Base-by-base conservation (phyloP, 2,888 invertebrate species). In the Incurvaria masculella region DNA sequence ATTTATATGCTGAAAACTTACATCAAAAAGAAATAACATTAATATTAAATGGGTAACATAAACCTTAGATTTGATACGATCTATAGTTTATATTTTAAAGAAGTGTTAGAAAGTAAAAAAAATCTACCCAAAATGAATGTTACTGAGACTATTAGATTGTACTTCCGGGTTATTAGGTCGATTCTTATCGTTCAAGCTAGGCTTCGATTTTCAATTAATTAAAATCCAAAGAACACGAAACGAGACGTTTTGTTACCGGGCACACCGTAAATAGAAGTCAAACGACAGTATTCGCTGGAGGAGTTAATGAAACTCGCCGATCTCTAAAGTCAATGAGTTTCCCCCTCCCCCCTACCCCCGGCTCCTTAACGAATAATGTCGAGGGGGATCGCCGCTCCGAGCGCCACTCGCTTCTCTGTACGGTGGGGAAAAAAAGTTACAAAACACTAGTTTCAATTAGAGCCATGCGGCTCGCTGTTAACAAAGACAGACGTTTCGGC, bases 281-380 rank as follows among this genome's bases (percentile, higher is more conserved):
- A 70, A 68, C 66, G 68, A 65, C 59, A 68, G 66, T 66, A 72
- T 71, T 72, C 69, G 73, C 72, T 65, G 70, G 67, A 68, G 73
- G 72, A 75, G 69, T 72, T 75, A 74, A 75, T 76, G 73, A 73
- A 74, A 70, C 63, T 69, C 64, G 57, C 14, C 33, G 68, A 39
- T 33, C 73, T 69, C 57, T 38, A 45, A 45, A 66, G 64, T 65
- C 60, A 62, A 63, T 66, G 62, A 58, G 65, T 64, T 63, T 55
- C 56, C 59, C 64, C 64, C 59, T 57, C 57, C 58, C 16, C n/a
- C n/a, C 33, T n/a, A 6, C 14, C 14, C 11, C 33, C 33, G 14
- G 3, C 33, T 8, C 33, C 33, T 33, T 33, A 33, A 11, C 33
- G 14, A 33, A 33, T 33, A 33, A 33, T 33, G 33, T 33, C 33